Evolutionary conservation across 2,888 invertebrate species (phyloP).

Genomic region (Parnassius mnemosyne): DNA sequence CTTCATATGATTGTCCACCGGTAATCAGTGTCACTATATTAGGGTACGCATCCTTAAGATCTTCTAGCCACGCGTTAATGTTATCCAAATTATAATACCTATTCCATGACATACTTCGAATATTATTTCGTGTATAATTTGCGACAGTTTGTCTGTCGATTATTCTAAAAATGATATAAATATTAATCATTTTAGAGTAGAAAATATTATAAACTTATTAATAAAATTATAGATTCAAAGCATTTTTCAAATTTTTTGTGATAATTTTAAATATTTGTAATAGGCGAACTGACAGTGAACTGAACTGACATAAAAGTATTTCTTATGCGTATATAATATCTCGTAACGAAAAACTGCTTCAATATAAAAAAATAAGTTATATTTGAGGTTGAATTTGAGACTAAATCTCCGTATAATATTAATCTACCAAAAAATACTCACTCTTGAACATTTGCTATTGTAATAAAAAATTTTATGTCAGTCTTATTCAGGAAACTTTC

Average conservation of each 20-base stretch:
- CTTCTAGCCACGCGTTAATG: slow-evolving; percentile 81
- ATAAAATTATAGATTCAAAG: no score
- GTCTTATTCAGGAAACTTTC: slow-evolving; percentile 51
- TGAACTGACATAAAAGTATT: no score
- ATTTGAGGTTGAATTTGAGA: not conserved
- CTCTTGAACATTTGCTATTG: slow-evolving; percentile 73
- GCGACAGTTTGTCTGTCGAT: slow-evolving; percentile 70
- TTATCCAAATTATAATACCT: slow-evolving; percentile 81
- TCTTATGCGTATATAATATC: no score
- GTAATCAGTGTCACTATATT: slow-evolving; percentile 58
- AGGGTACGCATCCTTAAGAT: slow-evolving; percentile 67
- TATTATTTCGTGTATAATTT: slow-evolving; percentile 46
- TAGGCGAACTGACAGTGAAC: no score
- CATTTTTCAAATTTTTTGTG: no score
- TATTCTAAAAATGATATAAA: slow-evolving; percentile 48
- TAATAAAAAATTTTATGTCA: slow-evolving; percentile 60
- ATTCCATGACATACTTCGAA: slow-evolving; percentile 74
- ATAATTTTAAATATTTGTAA: no score
- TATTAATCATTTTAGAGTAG: no score
- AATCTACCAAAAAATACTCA: slow-evolving; percentile 45
- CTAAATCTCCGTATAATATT: not conserved
- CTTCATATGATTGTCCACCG: slow-evolving; percentile 70
- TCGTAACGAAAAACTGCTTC: no score
- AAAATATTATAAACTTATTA: no score
- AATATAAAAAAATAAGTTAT: no score